These are phyloP conservation scores for Danio albolineatus DNA, from an alignment of 2,797 vertebrate species.

Conservation along the genomic window DNA sequence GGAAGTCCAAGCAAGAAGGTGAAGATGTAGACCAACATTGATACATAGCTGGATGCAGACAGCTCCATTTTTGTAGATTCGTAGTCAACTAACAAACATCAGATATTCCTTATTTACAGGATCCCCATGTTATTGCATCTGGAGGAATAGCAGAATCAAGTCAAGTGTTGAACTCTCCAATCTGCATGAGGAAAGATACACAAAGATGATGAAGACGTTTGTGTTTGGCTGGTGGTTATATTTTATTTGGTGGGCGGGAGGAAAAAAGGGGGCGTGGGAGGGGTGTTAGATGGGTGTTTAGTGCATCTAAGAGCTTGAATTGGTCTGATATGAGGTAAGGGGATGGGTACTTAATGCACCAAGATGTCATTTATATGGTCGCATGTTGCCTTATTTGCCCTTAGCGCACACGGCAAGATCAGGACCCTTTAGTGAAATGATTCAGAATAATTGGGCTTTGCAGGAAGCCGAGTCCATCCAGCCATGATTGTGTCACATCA, in stretches of 20 bases:
- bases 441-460: conserved; percentile 79
- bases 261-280: conserved; percentile 40
- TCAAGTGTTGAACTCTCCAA: background rate
- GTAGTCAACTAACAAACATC: background rate
- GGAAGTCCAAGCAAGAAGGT: conserved; percentile 87
- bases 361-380: conserved; percentile 71
- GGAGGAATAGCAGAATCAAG: background rate
- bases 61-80: background rate
- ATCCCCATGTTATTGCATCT: background rate
- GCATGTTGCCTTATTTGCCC: conserved; percentile 70
- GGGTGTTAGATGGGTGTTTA: conserved; percentile 54
- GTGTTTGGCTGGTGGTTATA: background rate
- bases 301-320: conserved; percentile 50
- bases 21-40: conserved; percentile 75
- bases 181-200: conserved; percentile 17
- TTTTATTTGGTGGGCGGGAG: conserved; percentile 27
- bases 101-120: background rate
- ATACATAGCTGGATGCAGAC: conserved; percentile 59
- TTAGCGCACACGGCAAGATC: conserved; percentile 70
- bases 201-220: background rate
- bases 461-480: conserved; percentile 68
- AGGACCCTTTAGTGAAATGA: conserved; percentile 82
- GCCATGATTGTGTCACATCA: conserved; percentile 47
- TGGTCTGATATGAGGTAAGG: conserved; percentile 66
- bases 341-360: conserved; percentile 61